Conservation (phyloP, 92 coral and sea anemone genomes). For the Pocillopora meandrina region DNA sequence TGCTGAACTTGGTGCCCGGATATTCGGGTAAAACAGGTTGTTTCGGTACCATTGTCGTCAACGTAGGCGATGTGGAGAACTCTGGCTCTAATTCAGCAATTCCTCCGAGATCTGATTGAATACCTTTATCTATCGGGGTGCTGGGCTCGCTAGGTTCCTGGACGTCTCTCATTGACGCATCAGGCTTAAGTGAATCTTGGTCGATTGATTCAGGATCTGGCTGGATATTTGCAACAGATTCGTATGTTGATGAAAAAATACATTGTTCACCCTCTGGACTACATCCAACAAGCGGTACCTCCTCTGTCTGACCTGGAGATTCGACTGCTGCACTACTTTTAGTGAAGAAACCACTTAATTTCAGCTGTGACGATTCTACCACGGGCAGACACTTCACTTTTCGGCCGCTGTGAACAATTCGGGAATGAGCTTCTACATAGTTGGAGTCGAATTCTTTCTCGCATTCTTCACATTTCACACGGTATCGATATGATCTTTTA, state of each 20-base stretch:
- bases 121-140: neutral
- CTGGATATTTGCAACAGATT: too few relatives aligned
- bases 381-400: conserved; percentile 38
- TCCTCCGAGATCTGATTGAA: conserved; percentile 27
- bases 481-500: conserved; percentile 40
- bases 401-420: neutral
- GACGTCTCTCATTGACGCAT: conserved; percentile 13
- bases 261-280: too few relatives aligned
- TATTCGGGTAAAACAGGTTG: conserved; percentile 23
- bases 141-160: conserved; percentile 36
- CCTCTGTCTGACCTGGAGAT: conserved; percentile 12
- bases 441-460: neutral
- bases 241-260: too few relatives aligned
- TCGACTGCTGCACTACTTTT: conserved; percentile 24
- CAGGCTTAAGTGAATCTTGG: neutral
- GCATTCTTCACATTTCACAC: conserved; percentile 47
- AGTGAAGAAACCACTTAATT: conserved; percentile 37
- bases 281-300: neutral
- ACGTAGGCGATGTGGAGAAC: neutral
- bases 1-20: conserved; percentile 32
- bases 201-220: too few relatives aligned
- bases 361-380: conserved; percentile 36
- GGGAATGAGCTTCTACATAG: too few relatives aligned
- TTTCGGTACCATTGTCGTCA: too few relatives aligned
- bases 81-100: conserved; percentile 20